Evolutionary conservation across 2,888 invertebrate genomes (phyloP), one percentile per base, ranked within the genome.

Genomic region (Trissolcus japonicus): DNA sequence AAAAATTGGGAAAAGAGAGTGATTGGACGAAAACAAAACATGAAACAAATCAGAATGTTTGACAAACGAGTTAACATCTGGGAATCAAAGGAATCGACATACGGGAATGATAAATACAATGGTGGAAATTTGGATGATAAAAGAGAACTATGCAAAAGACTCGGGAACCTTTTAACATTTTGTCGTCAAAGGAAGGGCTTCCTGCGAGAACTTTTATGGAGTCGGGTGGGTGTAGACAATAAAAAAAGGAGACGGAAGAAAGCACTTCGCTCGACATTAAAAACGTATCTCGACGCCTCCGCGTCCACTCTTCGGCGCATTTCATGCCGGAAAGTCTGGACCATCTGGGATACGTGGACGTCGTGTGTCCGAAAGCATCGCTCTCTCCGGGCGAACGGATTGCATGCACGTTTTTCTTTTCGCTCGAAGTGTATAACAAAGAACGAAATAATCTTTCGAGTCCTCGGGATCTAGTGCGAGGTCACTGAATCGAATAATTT

Each of bases 401-500:
- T 79, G 75, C 79, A 69, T 73, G 79, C 73, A 62, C 48, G 69
- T 59, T 76, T 80, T 80, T 76, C 76, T 73, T 73, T 57, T 65
- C 59, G 56, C 54, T 41, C 55, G 6, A 11, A n/a, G 21, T 19
- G 19, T 13, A 14, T 67, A 61, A 76, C 72, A 80, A 78, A 78
- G 76, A 76, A 40, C 53, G 71, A 16, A 78, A 73, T 78, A 78
- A 80, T 79, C 73, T 76, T 76, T 73, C 78, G 72, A 79, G 79
- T 78, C 43, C 75, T 79, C 69, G 66, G 71, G 73, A 66, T 75
- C 68, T 72, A 69, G 63, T 65, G 65, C 76, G 75, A 68, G 82
- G 79, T 80, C 81, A 82, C 69, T 83, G 82, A 79, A 73, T 81
- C 82, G 82, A 76, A 83, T 82, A 81, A 84, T 84, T 82, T 81